Evolutionary conservation across 1,140 invertebrate species (phyloP).

Genomic region (Drosophila lacteicornis): DNA sequence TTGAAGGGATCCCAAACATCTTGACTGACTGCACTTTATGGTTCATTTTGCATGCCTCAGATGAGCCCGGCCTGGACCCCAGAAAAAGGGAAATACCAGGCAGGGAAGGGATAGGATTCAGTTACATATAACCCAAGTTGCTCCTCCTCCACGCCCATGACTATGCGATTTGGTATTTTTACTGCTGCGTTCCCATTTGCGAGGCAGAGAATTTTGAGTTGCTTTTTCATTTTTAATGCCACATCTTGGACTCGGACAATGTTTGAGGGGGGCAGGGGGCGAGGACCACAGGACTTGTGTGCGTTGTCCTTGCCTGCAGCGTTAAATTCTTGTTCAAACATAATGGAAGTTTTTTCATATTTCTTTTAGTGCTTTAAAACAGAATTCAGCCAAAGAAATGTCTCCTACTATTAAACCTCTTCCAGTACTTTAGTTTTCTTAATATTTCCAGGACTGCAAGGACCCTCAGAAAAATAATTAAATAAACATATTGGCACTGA

Average conservation of each 20-base stretch:
- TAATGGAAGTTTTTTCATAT: slow-evolving; percentile 63
- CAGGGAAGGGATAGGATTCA: slow-evolving; percentile 10
- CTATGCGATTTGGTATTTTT: slow-evolving; percentile 69
- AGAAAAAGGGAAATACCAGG: neutral
- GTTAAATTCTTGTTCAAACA: slow-evolving; percentile 79
- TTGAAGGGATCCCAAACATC: slow-evolving; percentile 29
- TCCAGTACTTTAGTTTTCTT: too few relatives aligned
- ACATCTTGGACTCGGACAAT: slow-evolving; percentile 57
- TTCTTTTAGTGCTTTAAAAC: slow-evolving; percentile 52
- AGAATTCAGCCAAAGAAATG: slow-evolving; percentile 24
- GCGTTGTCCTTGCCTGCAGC: slow-evolving; percentile 68
- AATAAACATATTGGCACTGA: too few relatives aligned
- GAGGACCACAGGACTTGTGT: slow-evolving; percentile 36
- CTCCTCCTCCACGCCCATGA: slow-evolving; percentile 15
- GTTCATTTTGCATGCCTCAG: slow-evolving; percentile 59
- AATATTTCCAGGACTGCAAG: too few relatives aligned
- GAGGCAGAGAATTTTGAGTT: slow-evolving; percentile 52
- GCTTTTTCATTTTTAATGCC: slow-evolving; percentile 68
- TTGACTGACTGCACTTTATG: slow-evolving; percentile 58
- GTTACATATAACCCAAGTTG: slow-evolving; percentile 19
- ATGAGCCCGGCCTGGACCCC: slow-evolving; percentile 23
- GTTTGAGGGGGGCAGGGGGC: slow-evolving; percentile 3
- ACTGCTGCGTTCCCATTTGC: slow-evolving; percentile 63
- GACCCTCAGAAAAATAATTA: too few relatives aligned
- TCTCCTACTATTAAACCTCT: neutral